Percentiles rank a stretch among this genome's conserved stretches.
phyloP scores from a whole-genome alignment of 2,113 vertebrate genomes.

The Tringa solitaria region DNA sequence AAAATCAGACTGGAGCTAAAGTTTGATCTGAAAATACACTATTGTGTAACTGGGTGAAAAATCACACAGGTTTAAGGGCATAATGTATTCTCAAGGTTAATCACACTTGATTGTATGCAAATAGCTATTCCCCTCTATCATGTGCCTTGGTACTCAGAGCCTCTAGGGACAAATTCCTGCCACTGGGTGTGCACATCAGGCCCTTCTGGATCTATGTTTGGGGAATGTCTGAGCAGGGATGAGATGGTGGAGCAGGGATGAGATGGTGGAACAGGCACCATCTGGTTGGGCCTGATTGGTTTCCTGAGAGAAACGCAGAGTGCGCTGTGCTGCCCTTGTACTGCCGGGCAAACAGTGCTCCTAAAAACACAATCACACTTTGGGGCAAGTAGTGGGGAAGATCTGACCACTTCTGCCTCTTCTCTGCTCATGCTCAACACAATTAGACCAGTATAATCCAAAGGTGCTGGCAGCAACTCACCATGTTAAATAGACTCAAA shows the following conservation, averaged over 20 bases:
- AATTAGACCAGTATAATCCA: not conserved
- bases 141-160: not conserved
- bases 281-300: not conserved
- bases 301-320: accelerated
- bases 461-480: not conserved
- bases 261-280: not conserved
- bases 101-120: not conserved
- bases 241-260: not conserved
- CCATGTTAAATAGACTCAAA: not conserved
- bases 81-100: not conserved
- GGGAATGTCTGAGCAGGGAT: not conserved
- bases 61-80: not conserved
- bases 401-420: not conserved
- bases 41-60: not conserved
- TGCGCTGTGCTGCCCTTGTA: not conserved
- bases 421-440: not conserved
- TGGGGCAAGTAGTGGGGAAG: not conserved
- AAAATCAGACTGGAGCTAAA: not conserved
- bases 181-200: not conserved
- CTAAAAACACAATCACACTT: not conserved
- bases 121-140: not conserved
- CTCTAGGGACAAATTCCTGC: not conserved
- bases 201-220: not conserved
- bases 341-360: not conserved
- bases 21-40: not conserved